These are phyloP conservation scores for Drepana falcataria DNA, from an alignment of 2,888 invertebrate species.

Conservation along the genomic window DNA sequence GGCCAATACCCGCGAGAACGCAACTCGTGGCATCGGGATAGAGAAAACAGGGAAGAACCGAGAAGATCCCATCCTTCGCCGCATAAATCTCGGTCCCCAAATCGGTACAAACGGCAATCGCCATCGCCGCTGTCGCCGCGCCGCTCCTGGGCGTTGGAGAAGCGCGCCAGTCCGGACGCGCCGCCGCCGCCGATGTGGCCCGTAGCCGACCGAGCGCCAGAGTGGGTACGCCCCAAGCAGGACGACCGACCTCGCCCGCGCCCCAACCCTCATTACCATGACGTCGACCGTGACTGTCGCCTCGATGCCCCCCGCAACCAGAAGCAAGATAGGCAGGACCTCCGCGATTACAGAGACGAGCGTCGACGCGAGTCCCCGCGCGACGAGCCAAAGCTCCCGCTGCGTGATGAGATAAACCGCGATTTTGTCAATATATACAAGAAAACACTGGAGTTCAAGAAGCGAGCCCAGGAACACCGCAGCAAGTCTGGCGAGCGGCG, in stretches of 20 bases:
- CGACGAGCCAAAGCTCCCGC: constrained; percentile 18
- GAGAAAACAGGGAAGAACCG: constrained; percentile 25
- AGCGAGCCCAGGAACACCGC: constrained; percentile 50
- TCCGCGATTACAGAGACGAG: constrained; percentile 4
- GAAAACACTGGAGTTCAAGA: constrained; percentile 51
- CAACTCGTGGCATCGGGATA: constrained; percentile 44
- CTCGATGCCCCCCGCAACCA: constrained; percentile 13
- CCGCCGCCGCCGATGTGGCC: constrained; percentile 66
- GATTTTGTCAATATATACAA: constrained; percentile 61
- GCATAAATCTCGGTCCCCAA: constrained; percentile 49
- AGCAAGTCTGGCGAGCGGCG: constrained; percentile 38
- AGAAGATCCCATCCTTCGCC: constrained; percentile 22
- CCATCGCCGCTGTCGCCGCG: constrained; percentile 55
- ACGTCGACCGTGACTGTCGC: constrained; percentile 15
- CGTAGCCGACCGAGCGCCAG: constrained; percentile 8
- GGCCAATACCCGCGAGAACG: constrained; percentile 26
- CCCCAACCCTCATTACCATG: constrained; percentile 10
- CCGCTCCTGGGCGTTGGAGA: constrained; percentile 67
- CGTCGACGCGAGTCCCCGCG: constrained; percentile 21
- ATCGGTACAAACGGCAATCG: constrained; percentile 52
- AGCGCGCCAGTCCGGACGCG: constrained; percentile 51
- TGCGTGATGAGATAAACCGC: constrained; percentile 35
- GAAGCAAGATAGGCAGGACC: constrained; percentile 14
- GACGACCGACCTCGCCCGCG: background rate
- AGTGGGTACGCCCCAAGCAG: too few relatives aligned